Percentiles rank a stretch among this genome's conserved stretches.
These are phyloP conservation scores for Disparrhopalites patrizii DNA, from an alignment of 2,888 invertebrate genomes.

Conservation along the genomic window DNA sequence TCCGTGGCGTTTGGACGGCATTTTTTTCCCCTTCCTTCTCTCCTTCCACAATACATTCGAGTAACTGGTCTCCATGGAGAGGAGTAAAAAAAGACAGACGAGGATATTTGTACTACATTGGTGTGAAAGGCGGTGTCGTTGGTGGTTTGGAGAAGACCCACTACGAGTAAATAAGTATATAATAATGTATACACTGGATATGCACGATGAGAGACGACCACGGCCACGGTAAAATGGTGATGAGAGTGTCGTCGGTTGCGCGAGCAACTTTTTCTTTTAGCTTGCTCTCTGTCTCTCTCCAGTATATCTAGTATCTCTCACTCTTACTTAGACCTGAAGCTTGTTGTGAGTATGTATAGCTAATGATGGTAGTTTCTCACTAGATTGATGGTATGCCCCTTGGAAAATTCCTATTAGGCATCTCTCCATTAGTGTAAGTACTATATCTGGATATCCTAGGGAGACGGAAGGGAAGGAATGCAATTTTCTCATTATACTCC, in stretches of 20 bases:
- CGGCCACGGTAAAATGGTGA: not conserved
- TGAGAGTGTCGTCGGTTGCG: slow-evolving; percentile 8
- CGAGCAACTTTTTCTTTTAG: not conserved
- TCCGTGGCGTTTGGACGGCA: no score
- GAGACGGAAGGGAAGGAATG: slow-evolving; percentile 25
- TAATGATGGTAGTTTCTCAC: not conserved
- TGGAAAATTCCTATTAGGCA: slow-evolving; percentile 29
- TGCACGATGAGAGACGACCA: no score
- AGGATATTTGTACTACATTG: not conserved
- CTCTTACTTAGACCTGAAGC: not conserved
- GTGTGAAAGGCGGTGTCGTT: not conserved
- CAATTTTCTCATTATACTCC: slow-evolving; percentile 27
- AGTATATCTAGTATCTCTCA: no score
- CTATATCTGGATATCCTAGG: no score
- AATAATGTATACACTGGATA: not conserved
- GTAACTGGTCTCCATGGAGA: not conserved
- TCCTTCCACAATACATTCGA: no score
- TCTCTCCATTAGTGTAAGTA: slow-evolving; percentile 28
- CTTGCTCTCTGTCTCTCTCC: not conserved
- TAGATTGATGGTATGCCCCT: slow-evolving; percentile 31
- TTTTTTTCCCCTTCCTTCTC: no score
- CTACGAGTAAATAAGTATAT: no score
- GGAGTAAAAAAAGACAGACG: not conserved
- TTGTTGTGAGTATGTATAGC: not conserved
- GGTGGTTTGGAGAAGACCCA: no score